Percentiles rank a stretch among this genome's conserved stretches.
Evolutionary conservation across 2,797 vertebrate genomes (phyloP).

Genomic region (Cossypha niveicapilla): DNA sequence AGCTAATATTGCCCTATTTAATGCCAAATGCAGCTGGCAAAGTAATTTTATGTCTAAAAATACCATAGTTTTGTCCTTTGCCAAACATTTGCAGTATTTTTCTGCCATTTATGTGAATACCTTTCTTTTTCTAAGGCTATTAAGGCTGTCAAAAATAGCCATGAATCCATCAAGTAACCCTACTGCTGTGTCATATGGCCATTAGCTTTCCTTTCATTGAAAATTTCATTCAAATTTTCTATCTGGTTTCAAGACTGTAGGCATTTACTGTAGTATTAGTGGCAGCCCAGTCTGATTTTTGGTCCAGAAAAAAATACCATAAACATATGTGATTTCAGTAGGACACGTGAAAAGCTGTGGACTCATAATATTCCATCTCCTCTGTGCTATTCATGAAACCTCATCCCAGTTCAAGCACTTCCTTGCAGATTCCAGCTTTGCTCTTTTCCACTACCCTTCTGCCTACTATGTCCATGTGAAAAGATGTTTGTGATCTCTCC

Average conservation of each 20-base stretch:
- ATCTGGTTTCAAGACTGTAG: neutral
- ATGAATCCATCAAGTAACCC: neutral
- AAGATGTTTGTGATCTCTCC: neutral
- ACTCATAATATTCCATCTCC: neutral
- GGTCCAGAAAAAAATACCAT: neutral
- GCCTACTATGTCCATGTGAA: neutral
- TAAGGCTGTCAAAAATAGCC: neutral
- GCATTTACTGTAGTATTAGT: neutral
- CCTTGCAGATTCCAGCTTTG: neutral
- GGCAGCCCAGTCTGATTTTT: neutral
- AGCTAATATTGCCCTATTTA: neutral
- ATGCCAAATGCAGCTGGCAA: neutral
- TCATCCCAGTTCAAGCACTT: neutral
- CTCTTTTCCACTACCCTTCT: neutral
- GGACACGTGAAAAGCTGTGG: neutral
- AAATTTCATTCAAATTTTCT: neutral
- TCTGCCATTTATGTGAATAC: neutral
- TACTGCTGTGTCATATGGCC: neutral
- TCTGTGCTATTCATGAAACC: neutral
- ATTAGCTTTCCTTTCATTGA: neutral
- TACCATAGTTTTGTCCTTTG: neutral
- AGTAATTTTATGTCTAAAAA: neutral
- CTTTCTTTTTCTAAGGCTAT: neutral
- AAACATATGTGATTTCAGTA: neutral
- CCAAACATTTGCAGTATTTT: neutral